Conservation (phyloP, 2,113 vertebrate species). For the Hippolais icterina region DNA sequence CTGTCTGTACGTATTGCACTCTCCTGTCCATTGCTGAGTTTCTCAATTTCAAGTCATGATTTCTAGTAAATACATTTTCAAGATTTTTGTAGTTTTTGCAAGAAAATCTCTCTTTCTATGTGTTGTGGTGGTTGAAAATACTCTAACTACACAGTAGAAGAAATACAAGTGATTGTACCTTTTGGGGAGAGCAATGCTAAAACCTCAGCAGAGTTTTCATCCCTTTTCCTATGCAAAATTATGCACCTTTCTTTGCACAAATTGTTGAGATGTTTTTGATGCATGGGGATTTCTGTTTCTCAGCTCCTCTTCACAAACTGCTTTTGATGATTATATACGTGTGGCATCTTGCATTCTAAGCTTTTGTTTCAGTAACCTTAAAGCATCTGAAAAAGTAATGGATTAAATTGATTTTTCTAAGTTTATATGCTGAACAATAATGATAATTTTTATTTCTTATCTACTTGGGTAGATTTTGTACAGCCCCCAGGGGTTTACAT, state of each 20-base stretch:
- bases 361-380: neutral
- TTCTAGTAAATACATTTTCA: neutral
- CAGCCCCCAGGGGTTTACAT: neutral
- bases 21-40: neutral
- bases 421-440: neutral
- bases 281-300: neutral
- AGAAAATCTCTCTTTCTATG: neutral
- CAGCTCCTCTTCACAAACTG: neutral
- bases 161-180: neutral
- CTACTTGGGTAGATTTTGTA: neutral
- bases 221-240: neutral
- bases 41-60: neutral
- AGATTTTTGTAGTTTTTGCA: neutral
- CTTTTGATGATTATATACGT: neutral
- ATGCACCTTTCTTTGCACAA: neutral
- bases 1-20: neutral
- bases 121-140: neutral
- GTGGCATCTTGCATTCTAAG: neutral
- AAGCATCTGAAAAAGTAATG: neutral
- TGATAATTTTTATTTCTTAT: neutral
- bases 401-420: neutral
- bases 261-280: neutral
- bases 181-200: neutral
- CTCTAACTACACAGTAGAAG: accelerated
- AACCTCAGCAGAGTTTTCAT: neutral